Percentiles rank a stretch among this genome's conserved stretches.
Evolutionary conservation across 2,888 invertebrate genomes (phyloP).

Genomic region (Cephus pygmeus): DNA sequence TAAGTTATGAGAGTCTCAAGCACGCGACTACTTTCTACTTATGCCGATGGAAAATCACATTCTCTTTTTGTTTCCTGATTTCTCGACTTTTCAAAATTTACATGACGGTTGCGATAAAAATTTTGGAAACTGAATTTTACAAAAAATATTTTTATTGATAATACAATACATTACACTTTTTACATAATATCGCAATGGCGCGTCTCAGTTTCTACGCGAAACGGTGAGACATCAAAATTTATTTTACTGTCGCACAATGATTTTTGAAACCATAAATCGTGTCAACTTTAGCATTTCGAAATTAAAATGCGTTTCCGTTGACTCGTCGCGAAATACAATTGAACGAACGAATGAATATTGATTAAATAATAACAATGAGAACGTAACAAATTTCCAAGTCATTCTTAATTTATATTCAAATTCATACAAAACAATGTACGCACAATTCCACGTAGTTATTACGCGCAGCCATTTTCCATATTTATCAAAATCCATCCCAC

Average conservation of each 20-base stretch:
- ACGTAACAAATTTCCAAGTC: background rate
- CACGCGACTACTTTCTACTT: no score
- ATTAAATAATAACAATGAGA: background rate
- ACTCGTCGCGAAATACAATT: no score
- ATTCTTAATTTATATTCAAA: background rate
- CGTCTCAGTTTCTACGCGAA: no score
- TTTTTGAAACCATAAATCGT: no score
- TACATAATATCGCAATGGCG: background rate
- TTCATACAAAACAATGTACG: background rate
- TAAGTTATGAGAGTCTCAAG: no score
- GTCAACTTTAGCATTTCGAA: no score
- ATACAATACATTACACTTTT: constrained; percentile 13
- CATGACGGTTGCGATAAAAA: constrained; percentile 28
- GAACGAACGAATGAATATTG: background rate
- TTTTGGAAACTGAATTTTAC: constrained; percentile 34
- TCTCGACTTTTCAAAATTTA: no score
- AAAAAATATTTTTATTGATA: constrained; percentile 29
- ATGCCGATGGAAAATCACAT: no score
- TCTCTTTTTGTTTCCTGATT: no score
- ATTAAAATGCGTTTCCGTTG: no score
- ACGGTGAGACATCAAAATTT: no score
- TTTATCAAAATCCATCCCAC: background rate
- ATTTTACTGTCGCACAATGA: no score
- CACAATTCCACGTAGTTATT: background rate
- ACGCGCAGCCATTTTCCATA: background rate